Base-by-base conservation (phyloP, 1,140 invertebrate genomes). In the Calephelis virginiensis region DNA sequence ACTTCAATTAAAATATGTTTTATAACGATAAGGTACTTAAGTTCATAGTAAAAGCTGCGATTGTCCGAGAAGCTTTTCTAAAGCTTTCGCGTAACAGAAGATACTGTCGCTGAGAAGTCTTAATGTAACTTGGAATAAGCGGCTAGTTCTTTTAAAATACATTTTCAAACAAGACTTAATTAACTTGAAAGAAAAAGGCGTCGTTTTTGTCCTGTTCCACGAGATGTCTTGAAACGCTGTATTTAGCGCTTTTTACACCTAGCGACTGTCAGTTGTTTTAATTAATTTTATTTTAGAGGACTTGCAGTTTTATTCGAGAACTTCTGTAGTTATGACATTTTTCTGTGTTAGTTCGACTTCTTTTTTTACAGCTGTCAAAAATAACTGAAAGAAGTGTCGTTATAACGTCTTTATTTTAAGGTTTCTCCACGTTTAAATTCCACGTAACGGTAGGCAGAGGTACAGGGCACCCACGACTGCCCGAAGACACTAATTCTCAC, bases 101-200 rank as follows among this genome's bases (percentile, higher is more conserved):
- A 40, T 40, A n/a, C 14, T 50, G 48, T 50, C 48, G 6, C 48
- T 50, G 14, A 50, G 48, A 50, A 50, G 48, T 14, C 48, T 50
- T 50, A 50, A 50, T 13, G 14, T 50, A 50, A 50, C 12, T 50
- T 6, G 14, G 10, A 14, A 50, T 13, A 50, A 50, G 49, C 49
- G 49, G 13, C 13, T 53, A 53, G 49, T 53, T 53, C 49, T 53
- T 53, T 17, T 53, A 53, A 53, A 53, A 53, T 53, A 53, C 49
- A 53, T 28, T 53, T 53, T 53, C 8, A 53, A 53, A 17, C 49
- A 17, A 53, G 49, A 17, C 49, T 53, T 53, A 53, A 53, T 53
- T 53, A 53, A 53, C 49, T 53, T 10, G 49, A 53, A 28, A 17
- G 14, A 53, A 53, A 53, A 53, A 9, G 49, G 49, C 10, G 14